Evolutionary conservation across 2,888 invertebrate genomes (phyloP), one percentile per base, ranked within the genome.

Genomic region (Scotopteryx bipunctaria): DNA sequence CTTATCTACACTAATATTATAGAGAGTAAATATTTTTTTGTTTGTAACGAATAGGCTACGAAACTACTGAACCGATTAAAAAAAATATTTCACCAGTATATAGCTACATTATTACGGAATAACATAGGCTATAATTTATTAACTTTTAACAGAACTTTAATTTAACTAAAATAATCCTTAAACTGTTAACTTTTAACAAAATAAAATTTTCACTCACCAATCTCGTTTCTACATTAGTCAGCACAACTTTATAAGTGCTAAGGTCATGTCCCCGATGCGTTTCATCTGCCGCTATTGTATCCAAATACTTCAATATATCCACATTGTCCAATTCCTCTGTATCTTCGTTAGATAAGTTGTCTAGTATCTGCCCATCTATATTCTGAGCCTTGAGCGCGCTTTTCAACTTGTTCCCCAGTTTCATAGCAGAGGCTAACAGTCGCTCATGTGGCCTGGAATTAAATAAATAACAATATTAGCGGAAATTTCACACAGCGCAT

Each of bases 391-490:
- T 91, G 2, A 94, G 80, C 0, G 93, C 94, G 5, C 93, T 93
- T 74, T 92, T 93, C 8, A 94, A 74, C 70, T 92, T 92, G 60
- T 91, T 92, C 5, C 94, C 85, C 33, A 93, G 83, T 57, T 90
- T 93, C 45, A 82, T 15, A 0, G 83, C 76, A 9, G 80, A 59
- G 35, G 77, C 73, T 1, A 80, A 31, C 0, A 78, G 63, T 38
- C 73, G 78, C 1, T 87, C 90, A 68, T 83, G 79, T 2, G 83
- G 81, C 50, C 87, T 85, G 67, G 1, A 67, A 65, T 11, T 11
- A n/a, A n/a, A n/a, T 42, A 41, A 29, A 36, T 25, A 38, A 6
- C 3, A 29, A 31, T 37, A 14, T 36, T 35, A 8, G 19, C 19
- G 8, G 21, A 21, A 21, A 21, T n/a, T n/a, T n/a, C n/a, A n/a